Evolutionary conservation across 2,888 invertebrate genomes (phyloP).

Genomic region (Dendrolimus houi): DNA sequence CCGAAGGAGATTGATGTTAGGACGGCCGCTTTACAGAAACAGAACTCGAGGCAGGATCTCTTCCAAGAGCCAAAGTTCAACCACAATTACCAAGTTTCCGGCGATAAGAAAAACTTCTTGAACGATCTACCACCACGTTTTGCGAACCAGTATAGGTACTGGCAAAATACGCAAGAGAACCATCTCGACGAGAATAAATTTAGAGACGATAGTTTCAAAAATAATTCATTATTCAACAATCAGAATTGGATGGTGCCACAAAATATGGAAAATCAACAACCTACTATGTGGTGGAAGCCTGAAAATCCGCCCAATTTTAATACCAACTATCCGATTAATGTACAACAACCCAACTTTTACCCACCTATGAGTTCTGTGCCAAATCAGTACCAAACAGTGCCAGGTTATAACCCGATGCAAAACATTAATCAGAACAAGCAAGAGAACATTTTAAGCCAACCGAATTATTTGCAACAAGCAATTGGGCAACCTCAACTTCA

Average conservation of each 20-base stretch:
- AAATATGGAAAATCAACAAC: slow-evolving; percentile 25
- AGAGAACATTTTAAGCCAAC: slow-evolving; percentile 24
- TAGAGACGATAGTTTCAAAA: slow-evolving; percentile 45
- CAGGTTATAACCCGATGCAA: slow-evolving; percentile 26
- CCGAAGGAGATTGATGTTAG: slow-evolving; percentile 71
- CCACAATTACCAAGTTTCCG: slow-evolving; percentile 54
- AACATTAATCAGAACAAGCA: slow-evolving; percentile 28
- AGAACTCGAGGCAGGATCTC: slow-evolving; percentile 53
- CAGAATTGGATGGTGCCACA: slow-evolving; percentile 35
- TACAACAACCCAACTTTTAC: slow-evolving; percentile 47
- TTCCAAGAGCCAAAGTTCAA: slow-evolving; percentile 58
- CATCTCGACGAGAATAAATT: slow-evolving; percentile 58
- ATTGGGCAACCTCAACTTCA: slow-evolving; percentile 52
- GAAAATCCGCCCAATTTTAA: slow-evolving; percentile 37
- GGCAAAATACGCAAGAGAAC: slow-evolving; percentile 54
- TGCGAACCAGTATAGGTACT: slow-evolving; percentile 64
- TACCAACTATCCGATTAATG: slow-evolving; percentile 30
- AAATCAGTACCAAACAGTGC: slow-evolving; percentile 39
- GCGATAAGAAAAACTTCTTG: slow-evolving; percentile 63
- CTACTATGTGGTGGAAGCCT: slow-evolving; percentile 52
- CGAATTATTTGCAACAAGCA: slow-evolving; percentile 36
- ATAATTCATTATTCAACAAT: slow-evolving; percentile 21
- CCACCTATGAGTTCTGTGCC: slow-evolving; percentile 28
- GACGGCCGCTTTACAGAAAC: slow-evolving; percentile 66
- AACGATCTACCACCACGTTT: slow-evolving; percentile 64